Evolutionary conservation across 92 coral and sea anemone genomes (phyloP).

Genomic region (Epizoanthus stellaris): DNA sequence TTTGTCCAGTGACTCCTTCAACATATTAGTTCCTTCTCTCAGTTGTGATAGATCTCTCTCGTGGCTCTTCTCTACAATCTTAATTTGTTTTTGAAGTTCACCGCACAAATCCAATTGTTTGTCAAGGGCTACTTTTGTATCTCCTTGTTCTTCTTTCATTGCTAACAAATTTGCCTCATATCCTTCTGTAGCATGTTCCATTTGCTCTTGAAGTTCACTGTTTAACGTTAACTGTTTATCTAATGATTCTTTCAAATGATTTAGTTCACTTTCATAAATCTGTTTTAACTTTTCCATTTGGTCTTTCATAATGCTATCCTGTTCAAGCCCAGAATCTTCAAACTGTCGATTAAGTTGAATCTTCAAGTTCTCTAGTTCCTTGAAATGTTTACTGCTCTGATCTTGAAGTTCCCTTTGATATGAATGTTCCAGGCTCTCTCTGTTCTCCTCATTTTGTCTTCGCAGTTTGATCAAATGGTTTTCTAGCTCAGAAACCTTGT

Average conservation of each 20-base stretch:
- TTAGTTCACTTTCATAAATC: constrained; percentile 80
- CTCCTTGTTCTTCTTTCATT: constrained; percentile 27
- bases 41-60: constrained; percentile 38
- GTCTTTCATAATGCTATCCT: constrained; percentile 66
- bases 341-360: constrained; percentile 59
- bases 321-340: constrained; percentile 72
- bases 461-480: constrained; percentile 59
- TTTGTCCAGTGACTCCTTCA: constrained; percentile 1
- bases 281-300: constrained; percentile 73
- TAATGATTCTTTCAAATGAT: constrained; percentile 66
- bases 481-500: constrained; percentile 56
- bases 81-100: constrained; percentile 57
- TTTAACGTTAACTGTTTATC: constrained; percentile 73
- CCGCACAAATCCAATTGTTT: constrained; percentile 14
- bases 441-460: constrained; percentile 65
- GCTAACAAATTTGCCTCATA: constrained; percentile 35
- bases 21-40: constrained; percentile 20
- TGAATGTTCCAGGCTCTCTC: constrained; percentile 66
- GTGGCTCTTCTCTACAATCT: constrained; percentile 37
- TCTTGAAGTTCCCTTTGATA: constrained; percentile 77
- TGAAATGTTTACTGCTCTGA: constrained; percentile 59
- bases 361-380: constrained; percentile 71
- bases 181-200: constrained; percentile 13
- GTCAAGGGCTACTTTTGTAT: constrained; percentile 24
- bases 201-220: constrained; percentile 44